Base-by-base conservation (phyloP, 1,140 invertebrate genomes). In the Hyphantria cunea region DNA sequence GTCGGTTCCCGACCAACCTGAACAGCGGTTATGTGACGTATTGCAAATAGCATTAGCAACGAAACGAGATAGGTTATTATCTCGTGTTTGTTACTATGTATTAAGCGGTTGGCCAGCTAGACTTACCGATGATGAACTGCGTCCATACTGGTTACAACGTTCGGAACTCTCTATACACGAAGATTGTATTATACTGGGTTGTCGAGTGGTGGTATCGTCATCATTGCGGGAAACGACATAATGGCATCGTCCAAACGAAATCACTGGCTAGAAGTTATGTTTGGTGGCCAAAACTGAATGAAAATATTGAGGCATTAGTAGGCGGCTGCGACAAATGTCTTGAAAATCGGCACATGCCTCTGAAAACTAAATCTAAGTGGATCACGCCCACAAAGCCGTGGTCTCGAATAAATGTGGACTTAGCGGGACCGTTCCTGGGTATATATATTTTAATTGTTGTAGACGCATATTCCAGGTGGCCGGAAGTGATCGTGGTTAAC, bases 381-480 rank as follows among this genome's bases (percentile, higher is more conserved):
- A n/a, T n/a, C n/a, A n/a, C n/a, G n/a, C n/a, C n/a, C n/a, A n/a
- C n/a, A n/a, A n/a, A n/a, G n/a, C n/a, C n/a, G n/a, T n/a, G n/a
- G n/a, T n/a, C n/a, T n/a, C n/a, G 91, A 49, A 41, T 93, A 0
- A 91, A 93, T 64, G 73, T 91, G 0, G 93, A 93, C 68, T 92
- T 91, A 70, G 86, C 86, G 4, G 90, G 91, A 9, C 73, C 76
- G 14, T 82, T 88, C 44, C 45, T 76, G 34, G 72, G 70, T 34
- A 44, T 6, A 10, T 6, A 6, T 6, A 6, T 34, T 34, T 34
- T 34, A 44, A 44, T n/a, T 5, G n/a, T 44, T 44, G 42, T 44
- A 44, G 42, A n/a, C n/a, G 6, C 33, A 44, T 44, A 44, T n/a
- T n/a, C n/a, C n/a, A n/a, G n/a, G n/a, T n/a, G n/a, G n/a, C n/a